These are phyloP conservation scores for Platysteira castanea DNA, from an alignment of 2,113 vertebrate species.

Conservation along the genomic window DNA sequence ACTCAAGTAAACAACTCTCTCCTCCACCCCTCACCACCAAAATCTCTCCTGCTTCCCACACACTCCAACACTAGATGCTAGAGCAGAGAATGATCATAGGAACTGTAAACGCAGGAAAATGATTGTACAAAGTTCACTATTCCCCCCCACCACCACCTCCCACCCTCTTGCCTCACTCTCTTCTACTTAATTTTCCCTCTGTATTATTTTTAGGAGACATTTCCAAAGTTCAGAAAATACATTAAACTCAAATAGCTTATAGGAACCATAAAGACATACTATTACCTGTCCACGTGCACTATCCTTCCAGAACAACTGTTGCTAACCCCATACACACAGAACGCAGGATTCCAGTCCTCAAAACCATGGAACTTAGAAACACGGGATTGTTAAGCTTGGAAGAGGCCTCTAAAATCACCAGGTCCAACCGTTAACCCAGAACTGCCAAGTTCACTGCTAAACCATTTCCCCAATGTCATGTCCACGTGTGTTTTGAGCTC, in stretches of 20 bases:
- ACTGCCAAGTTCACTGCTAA: not conserved
- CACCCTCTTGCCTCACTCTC: not conserved
- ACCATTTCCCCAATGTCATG: fast-evolving
- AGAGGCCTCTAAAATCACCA: not conserved
- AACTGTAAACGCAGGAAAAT: not conserved
- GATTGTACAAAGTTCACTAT: not conserved
- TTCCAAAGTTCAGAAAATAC: not conserved
- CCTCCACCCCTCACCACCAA: not conserved
- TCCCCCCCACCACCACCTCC: no score
- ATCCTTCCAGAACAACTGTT: not conserved
- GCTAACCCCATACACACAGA: not conserved
- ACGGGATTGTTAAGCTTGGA: not conserved
- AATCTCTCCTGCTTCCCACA: not conserved
- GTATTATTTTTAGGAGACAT: not conserved
- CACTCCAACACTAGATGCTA: not conserved
- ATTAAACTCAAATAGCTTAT: not conserved
- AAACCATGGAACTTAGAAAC: not conserved
- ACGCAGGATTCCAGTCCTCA: not conserved
- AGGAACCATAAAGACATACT: not conserved
- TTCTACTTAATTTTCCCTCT: not conserved
- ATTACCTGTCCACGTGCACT: not conserved
- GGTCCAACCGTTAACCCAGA: not conserved
- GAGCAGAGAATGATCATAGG: not conserved
- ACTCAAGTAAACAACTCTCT: not conserved
- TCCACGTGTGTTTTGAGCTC: not conserved